Conservation (phyloP, 2,888 invertebrate species). For the Calliopum simillimum region DNA sequence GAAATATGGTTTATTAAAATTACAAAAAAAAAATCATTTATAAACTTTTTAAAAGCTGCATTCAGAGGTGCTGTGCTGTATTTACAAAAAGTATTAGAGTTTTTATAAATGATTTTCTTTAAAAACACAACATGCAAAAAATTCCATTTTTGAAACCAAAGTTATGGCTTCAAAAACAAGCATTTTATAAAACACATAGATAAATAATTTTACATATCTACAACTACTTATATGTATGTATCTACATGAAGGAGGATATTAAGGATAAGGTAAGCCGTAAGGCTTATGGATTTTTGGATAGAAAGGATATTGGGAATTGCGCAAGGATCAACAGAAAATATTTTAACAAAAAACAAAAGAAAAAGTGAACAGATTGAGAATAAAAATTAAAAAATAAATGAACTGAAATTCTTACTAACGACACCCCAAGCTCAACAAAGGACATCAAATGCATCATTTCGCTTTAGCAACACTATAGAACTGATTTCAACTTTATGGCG, state of each 20-base stretch:
- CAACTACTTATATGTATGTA: constrained; percentile 60
- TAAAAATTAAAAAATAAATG: constrained; percentile 36
- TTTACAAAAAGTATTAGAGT: neutral
- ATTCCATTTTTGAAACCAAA: too few species aligned
- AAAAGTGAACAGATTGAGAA: constrained; percentile 22
- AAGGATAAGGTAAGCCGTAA: constrained; percentile 71
- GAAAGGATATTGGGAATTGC: constrained; percentile 49
- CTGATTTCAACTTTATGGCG: constrained; percentile 13
- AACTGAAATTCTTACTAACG: neutral
- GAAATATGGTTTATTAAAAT: constrained; percentile 18
- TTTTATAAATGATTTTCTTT: constrained; percentile 19
- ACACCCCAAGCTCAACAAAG: constrained; percentile 2
- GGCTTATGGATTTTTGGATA: constrained; percentile 69
- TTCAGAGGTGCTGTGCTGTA: constrained; percentile 23
- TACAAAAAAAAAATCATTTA: constrained; percentile 27
- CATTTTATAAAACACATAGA: neutral
- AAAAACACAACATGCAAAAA: neutral
- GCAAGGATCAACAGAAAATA: constrained; percentile 29
- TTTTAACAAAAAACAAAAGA: constrained; percentile 26
- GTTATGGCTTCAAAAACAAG: too few species aligned
- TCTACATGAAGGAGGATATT: constrained; percentile 72
- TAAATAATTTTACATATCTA: constrained; percentile 25
- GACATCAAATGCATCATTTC: neutral
- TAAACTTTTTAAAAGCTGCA: neutral
- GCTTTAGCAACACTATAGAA: neutral